Percentiles rank a stretch among this genome's conserved stretches.
Conservation (phyloP, 2,797 vertebrate species). For the Gastrophryne carolinensis region DNA sequence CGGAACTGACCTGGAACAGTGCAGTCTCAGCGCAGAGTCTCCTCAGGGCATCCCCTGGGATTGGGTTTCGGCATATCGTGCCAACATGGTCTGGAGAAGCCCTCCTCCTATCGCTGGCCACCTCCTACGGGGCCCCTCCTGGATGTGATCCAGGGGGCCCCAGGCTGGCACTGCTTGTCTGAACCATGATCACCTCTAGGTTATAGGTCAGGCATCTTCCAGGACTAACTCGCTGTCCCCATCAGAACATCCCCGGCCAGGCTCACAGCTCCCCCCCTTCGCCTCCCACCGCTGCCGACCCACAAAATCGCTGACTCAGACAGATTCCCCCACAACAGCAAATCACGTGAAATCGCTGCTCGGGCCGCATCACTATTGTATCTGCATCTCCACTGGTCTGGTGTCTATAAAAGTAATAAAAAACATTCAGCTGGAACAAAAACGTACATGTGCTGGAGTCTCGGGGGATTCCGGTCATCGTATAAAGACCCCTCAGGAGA, state of each 20-base stretch:
- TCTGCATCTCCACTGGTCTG: too few relatives aligned
- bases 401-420: not conserved
- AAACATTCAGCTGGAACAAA: not conserved
- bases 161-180: constrained; percentile 10
- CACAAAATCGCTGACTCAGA: not conserved
- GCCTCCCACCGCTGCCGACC: not conserved
- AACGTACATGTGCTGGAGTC: too few relatives aligned
- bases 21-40: too few relatives aligned
- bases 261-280: not conserved
- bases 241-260: not conserved
- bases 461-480: too few relatives aligned
- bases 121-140: constrained; percentile 33
- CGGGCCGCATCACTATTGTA: too few relatives aligned
- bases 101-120: constrained; percentile 14
- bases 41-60: too few relatives aligned
- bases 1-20: too few relatives aligned
- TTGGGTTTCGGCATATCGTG: too few relatives aligned
- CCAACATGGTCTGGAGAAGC: constrained; percentile 11
- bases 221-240: constrained; percentile 5
- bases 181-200: constrained; percentile 44
- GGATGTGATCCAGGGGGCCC: constrained; percentile 1
- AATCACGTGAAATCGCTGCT: not conserved
- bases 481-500: too few relatives aligned
- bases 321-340: not conserved
- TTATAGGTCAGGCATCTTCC: constrained; percentile 6